Conservation (phyloP, 2,113 vertebrate species). For the Forbesichthys papilliferus region DNA sequence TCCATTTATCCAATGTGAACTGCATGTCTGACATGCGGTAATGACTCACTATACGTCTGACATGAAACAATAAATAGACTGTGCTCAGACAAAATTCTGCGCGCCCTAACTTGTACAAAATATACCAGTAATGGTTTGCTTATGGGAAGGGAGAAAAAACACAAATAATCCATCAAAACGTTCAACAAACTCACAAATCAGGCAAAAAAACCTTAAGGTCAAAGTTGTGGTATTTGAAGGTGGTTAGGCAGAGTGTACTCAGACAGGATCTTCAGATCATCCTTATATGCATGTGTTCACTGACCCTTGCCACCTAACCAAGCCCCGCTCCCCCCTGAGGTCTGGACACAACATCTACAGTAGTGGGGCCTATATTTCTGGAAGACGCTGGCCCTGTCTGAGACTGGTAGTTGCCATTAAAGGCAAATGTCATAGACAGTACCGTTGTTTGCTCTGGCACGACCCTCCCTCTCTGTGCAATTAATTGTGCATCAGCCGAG, state of each 20-base stretch:
- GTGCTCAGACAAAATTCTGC: constrained; percentile 15
- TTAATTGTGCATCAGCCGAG: constrained; percentile 99
- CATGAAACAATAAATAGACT: constrained; percentile 53
- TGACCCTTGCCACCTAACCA: neutral
- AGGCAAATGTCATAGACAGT: constrained; percentile 84
- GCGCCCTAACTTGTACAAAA: constrained; percentile 19
- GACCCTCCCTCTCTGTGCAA: constrained; percentile 77
- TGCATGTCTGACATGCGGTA: constrained; percentile 64
- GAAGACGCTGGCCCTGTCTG: constrained; percentile 70
- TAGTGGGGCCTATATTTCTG: constrained; percentile 50
- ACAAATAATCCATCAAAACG: constrained; percentile 9
- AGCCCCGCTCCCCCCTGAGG: neutral
- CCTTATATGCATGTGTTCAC: constrained; percentile 9
- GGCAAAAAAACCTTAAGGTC: constrained; percentile 1
- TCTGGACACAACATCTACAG: constrained; percentile 13
- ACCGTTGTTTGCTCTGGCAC: constrained; percentile 28
- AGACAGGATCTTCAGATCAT: neutral
- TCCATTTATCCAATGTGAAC: constrained; percentile 71
- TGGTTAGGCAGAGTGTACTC: neutral
- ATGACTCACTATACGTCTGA: constrained; percentile 55
- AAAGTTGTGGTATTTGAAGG: constrained; percentile 1
- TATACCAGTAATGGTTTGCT: constrained; percentile 28
- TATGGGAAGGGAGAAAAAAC: constrained; percentile 15
- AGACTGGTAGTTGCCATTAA: constrained; percentile 80
- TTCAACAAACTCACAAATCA: constrained; percentile 4